Conservation (phyloP, 2,888 invertebrate genomes). For the Eristalinus aeneus region DNA sequence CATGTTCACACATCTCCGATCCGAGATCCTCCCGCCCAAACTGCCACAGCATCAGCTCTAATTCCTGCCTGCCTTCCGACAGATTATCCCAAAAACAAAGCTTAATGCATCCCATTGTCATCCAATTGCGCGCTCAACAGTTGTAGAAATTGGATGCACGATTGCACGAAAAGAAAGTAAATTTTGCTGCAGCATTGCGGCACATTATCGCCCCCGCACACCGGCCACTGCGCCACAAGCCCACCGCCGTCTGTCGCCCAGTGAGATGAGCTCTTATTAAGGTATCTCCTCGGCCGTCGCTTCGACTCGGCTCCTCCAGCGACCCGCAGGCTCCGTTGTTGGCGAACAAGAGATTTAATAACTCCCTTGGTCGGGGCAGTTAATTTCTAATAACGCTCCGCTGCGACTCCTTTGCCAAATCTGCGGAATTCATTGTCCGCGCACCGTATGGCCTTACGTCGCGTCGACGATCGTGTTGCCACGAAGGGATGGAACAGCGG, state of each 20-base stretch:
- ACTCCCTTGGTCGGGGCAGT: conserved; percentile 51
- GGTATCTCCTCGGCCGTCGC: conserved; percentile 41
- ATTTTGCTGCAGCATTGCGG: conserved; percentile 39
- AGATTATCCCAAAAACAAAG: conserved; percentile 47
- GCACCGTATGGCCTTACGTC: conserved; percentile 31
- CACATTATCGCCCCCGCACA: conserved; percentile 25
- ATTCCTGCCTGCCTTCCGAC: conserved; percentile 32
- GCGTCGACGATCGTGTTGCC: conserved; percentile 22
- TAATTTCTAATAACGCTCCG: conserved; percentile 59
- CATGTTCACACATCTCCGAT: background rate
- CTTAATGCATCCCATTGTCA: conserved; percentile 58
- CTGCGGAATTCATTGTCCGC: conserved; percentile 54
- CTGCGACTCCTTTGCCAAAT: conserved; percentile 7
- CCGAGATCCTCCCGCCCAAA: background rate
- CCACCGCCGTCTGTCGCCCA: conserved; percentile 7
- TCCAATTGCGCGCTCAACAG: conserved; percentile 53
- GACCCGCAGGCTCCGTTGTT: background rate
- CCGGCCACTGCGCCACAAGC: too few species aligned
- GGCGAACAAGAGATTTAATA: conserved; percentile 53
- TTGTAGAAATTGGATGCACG: conserved; percentile 68
- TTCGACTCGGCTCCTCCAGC: background rate
- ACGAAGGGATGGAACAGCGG: conserved; percentile 29
- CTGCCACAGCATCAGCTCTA: conserved; percentile 38
- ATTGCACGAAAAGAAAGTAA: conserved; percentile 71
- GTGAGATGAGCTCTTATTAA: conserved; percentile 66